Conservation (phyloP, 2,797 vertebrate genomes). For the Enteromius mattozi region DNA sequence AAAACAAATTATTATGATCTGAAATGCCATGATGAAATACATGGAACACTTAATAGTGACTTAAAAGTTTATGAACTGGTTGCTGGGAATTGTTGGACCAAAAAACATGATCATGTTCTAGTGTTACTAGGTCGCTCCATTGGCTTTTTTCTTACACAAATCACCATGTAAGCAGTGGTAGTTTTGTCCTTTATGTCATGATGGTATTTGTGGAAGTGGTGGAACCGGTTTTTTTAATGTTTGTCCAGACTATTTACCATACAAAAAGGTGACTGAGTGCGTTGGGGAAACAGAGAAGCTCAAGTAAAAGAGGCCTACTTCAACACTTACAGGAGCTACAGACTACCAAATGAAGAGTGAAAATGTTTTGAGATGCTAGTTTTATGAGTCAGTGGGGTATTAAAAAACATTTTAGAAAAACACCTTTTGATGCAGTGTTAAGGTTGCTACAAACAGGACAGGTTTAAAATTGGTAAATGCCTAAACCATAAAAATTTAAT, state of each 20-base stretch:
- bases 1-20: background rate
- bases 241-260: slow-evolving; percentile 63
- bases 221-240: slow-evolving; percentile 68
- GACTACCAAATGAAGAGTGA: background rate
- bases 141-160: background rate
- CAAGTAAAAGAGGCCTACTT: background rate
- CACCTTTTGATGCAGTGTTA: background rate
- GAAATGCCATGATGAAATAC: background rate
- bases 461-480: background rate
- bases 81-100: background rate
- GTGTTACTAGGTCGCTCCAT: background rate
- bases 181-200: slow-evolving; percentile 55
- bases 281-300: background rate
- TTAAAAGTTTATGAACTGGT: background rate
- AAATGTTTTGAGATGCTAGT: background rate
- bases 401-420: background rate
- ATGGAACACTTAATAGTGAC: background rate
- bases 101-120: background rate
- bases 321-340: background rate
- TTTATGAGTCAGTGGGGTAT: background rate
- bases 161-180: slow-evolving; percentile 17
- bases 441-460: background rate
- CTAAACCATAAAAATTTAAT: background rate
- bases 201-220: slow-evolving; percentile 65
- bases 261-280: slow-evolving; percentile 21